Evolutionary conservation across 2,797 vertebrate species (phyloP).

Genomic region (Cynopterus sphinx): DNA sequence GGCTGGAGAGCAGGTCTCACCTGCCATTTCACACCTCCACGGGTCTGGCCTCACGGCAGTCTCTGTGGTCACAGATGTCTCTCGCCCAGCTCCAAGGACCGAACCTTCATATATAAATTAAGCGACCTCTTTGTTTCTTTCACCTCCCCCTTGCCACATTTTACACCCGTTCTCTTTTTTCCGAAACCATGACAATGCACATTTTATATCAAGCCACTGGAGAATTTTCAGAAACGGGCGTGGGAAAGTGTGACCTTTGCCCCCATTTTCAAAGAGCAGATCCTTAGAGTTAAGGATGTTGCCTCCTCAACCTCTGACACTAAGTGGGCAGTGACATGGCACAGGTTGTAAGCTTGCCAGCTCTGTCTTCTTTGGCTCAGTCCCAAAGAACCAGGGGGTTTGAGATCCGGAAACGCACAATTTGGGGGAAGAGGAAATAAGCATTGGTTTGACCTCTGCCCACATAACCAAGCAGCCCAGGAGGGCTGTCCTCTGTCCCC

Average conservation of each 20-base stretch:
- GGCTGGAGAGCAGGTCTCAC: not conserved
- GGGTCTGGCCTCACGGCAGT: not conserved
- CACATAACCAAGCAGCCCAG: rapidly evolving
- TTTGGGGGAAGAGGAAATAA: not conserved
- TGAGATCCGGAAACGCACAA: not conserved
- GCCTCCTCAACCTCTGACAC: not conserved
- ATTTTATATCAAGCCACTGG: not conserved
- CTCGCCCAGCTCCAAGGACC: not conserved
- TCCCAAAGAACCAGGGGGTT: not conserved
- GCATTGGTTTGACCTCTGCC: not conserved
- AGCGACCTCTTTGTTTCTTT: not conserved
- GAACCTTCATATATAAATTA: not conserved
- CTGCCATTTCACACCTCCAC: rapidly evolving
- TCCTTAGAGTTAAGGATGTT: not conserved
- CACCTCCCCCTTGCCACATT: not conserved
- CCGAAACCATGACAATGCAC: rapidly evolving
- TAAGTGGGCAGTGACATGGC: rapidly evolving
- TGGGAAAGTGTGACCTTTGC: not conserved
- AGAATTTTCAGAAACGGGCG: not conserved
- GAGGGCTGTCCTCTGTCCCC: not conserved
- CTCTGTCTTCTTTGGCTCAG: not conserved
- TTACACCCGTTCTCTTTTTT: not conserved
- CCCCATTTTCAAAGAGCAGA: not conserved
- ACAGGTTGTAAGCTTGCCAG: rapidly evolving
- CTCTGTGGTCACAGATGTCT: too few species aligned